Conservation (phyloP, 1,140 invertebrate genomes). For the Archegozetes longisetosus region DNA sequence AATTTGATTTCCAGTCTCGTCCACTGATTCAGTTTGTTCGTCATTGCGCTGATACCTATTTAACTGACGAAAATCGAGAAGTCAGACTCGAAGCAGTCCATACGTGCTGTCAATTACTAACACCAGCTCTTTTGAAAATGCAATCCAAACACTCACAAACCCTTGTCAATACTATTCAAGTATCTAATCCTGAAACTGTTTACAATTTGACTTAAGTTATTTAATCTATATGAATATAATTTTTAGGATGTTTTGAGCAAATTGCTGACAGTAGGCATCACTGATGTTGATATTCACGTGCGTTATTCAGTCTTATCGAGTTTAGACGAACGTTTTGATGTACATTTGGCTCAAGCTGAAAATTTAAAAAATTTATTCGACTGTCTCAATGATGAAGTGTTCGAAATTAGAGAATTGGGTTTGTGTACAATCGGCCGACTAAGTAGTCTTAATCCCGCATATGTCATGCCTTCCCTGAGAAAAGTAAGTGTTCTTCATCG, state of each 20-base stretch:
- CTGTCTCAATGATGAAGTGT: constrained; percentile 90
- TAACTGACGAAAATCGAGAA: constrained; percentile 79
- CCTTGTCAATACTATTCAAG: constrained; percentile 58
- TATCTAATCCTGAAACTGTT: not conserved
- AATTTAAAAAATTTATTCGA: constrained; percentile 83
- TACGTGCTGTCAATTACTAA: constrained; percentile 74
- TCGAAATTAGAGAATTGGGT: constrained; percentile 87
- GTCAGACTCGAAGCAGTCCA: constrained; percentile 83
- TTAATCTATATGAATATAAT: not conserved
- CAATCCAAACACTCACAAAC: constrained; percentile 45
- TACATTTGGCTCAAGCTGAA: constrained; percentile 86
- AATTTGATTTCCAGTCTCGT: constrained; percentile 89
- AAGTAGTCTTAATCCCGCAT: constrained; percentile 86
- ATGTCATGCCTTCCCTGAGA: constrained; percentile 87
- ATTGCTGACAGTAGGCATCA: constrained; percentile 81
- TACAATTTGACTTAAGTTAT: not conserved
- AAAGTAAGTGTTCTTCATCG: constrained; percentile 36
- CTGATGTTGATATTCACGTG: constrained; percentile 86
- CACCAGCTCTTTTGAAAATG: constrained; percentile 46
- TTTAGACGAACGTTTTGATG: constrained; percentile 82
- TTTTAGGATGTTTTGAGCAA: constrained; percentile 64
- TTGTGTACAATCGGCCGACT: constrained; percentile 81
- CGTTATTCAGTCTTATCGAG: constrained; percentile 81
- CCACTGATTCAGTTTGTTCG: constrained; percentile 79
- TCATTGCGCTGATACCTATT: constrained; percentile 76